phyloP scores from a whole-genome alignment of 2,888 invertebrate species.

The Esperia sulphurella region DNA sequence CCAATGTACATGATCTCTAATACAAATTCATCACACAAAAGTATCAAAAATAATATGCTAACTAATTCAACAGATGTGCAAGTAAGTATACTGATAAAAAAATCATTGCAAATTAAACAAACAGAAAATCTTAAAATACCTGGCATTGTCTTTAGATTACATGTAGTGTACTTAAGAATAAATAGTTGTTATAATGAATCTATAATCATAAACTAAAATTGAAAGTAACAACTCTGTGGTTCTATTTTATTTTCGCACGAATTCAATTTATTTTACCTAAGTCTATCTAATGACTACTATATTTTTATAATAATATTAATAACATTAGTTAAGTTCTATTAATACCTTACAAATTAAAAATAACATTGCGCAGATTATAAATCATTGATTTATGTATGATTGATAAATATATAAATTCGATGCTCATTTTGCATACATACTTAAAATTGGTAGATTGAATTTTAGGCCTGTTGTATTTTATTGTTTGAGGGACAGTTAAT shows the following conservation, averaged over 20 bases:
- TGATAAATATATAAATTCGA: conserved; percentile 7
- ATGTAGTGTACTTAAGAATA: too few species aligned
- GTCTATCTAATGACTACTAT: conserved; percentile 1
- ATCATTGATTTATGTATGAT: background rate
- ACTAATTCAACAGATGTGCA: too few species aligned
- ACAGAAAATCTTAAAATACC: too few species aligned
- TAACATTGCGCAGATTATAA: conserved; percentile 5
- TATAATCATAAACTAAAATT: too few species aligned
- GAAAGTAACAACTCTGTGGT: too few species aligned
- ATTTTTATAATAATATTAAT: background rate
- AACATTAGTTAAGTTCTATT: background rate
- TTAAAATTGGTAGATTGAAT: background rate
- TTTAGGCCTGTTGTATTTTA: background rate
- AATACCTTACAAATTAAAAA: background rate
- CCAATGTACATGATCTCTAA: too few species aligned
- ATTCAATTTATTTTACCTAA: background rate
- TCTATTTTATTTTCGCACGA: background rate
- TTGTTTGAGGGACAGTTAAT: background rate
- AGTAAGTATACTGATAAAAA: too few species aligned
- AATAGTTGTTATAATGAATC: too few species aligned
- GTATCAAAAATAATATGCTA: too few species aligned
- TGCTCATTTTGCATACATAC: conserved; percentile 4
- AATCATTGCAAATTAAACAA: too few species aligned
- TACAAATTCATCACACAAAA: too few species aligned
- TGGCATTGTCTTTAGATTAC: too few species aligned